Conservation (phyloP, 1,140 invertebrate species). For the Apis dorsata region DNA sequence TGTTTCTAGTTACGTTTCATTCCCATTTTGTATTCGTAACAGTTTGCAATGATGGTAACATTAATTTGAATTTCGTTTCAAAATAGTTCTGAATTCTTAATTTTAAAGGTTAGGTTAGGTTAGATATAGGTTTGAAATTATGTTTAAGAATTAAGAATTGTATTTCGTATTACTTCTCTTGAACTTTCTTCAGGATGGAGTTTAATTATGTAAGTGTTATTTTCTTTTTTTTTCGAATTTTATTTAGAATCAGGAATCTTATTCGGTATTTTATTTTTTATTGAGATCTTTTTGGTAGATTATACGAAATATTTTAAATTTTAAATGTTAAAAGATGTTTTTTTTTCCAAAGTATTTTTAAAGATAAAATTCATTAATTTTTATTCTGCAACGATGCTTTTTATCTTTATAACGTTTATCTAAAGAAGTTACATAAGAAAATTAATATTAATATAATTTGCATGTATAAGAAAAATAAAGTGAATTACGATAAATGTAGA, state of each 20-base stretch:
- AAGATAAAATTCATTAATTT: background rate
- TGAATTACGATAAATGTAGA: background rate
- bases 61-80: background rate
- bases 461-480: background rate
- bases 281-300: background rate
- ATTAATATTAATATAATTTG: no score
- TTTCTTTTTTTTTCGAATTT: no score
- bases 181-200: no score
- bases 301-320: no score
- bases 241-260: background rate
- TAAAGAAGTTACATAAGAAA: background rate
- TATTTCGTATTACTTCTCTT: no score
- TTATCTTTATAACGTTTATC: background rate
- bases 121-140: background rate
- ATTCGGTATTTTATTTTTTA: background rate
- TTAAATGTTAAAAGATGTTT: no score
- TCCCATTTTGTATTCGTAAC: background rate
- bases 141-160: background rate
- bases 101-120: background rate
- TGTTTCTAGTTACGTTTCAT: background rate
- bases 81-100: background rate
- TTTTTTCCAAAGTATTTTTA: background rate
- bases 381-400: background rate
- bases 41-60: no score
- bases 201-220: no score